phyloP scores from a whole-genome alignment of 2,113 vertebrate genomes.

The Ictidomys tridecemlineatus region DNA sequence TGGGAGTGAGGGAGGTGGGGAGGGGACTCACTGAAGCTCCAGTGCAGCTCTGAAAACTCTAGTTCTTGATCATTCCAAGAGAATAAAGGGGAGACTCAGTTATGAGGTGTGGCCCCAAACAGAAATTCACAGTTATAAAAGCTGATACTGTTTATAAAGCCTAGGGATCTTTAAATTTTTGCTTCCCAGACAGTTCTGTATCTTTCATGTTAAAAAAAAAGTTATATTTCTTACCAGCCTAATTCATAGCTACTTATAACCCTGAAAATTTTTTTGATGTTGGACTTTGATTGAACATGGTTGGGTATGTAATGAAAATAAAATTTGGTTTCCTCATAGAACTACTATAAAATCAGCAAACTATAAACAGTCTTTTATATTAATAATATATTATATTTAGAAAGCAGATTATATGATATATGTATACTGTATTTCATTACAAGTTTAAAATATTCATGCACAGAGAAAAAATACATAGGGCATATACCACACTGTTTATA shows the following conservation, averaged over 20 bases:
- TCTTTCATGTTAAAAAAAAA: constrained; percentile 14
- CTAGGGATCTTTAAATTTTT: background rate
- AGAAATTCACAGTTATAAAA: background rate
- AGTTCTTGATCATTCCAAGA: background rate
- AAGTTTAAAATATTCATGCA: constrained; percentile 75
- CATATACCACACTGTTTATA: constrained; percentile 39
- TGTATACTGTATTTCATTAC: constrained; percentile 59
- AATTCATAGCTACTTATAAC: constrained; percentile 45
- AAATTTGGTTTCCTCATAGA: constrained; percentile 56
- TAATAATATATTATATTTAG: constrained; percentile 76
- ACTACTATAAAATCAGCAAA: constrained; percentile 44
- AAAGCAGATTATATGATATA: constrained; percentile 64
- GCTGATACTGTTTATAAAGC: background rate
- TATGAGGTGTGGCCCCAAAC: background rate
- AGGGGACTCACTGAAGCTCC: background rate
- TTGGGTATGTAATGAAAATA: constrained; percentile 56
- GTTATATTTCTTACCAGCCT: background rate
- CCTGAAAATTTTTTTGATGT: constrained; percentile 21
- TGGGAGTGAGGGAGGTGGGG: fast-evolving
- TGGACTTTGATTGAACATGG: constrained; percentile 26
- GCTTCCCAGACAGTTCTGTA: background rate
- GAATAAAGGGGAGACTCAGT: background rate
- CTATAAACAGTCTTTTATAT: constrained; percentile 71
- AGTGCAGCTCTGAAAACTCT: background rate
- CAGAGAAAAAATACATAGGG: background rate